phyloP scores from a whole-genome alignment of 2,888 invertebrate genomes.

The Lasioglossum villosulum region DNA sequence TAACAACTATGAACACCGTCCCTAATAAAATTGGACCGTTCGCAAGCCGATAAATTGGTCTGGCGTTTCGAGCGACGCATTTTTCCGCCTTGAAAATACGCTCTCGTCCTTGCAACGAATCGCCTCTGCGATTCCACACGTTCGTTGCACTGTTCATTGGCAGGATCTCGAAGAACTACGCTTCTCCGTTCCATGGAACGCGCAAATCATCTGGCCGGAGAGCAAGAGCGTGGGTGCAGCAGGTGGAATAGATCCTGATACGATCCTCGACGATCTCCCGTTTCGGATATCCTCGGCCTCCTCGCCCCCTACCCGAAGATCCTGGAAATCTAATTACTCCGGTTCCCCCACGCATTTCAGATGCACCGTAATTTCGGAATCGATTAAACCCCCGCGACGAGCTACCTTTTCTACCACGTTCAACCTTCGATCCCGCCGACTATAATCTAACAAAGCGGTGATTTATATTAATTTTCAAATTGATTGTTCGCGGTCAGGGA shows the following conservation, averaged over 20 bases:
- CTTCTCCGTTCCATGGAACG: slow-evolving; percentile 31
- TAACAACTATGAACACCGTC: slow-evolving; percentile 37
- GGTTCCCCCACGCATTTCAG: neutral
- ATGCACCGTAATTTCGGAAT: slow-evolving; percentile 6
- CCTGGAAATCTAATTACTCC: neutral
- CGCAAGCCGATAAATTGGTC: slow-evolving; percentile 36
- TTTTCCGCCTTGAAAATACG: slow-evolving; percentile 30
- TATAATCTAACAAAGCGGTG: neutral
- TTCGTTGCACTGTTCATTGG: slow-evolving; percentile 39
- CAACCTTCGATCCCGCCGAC: neutral
- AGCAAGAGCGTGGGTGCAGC: slow-evolving; percentile 67
- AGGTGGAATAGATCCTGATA: slow-evolving; percentile 58
- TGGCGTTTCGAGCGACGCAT: neutral
- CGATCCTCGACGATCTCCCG: slow-evolving; percentile 29
- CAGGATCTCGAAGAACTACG: slow-evolving; percentile 42
- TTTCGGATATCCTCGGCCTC: slow-evolving; percentile 53
- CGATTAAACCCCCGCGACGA: neutral
- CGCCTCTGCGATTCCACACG: slow-evolving; percentile 13
- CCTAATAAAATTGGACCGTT: slow-evolving; percentile 28
- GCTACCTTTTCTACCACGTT: neutral
- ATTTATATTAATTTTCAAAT: slow-evolving; percentile 4
- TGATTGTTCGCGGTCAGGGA: neutral
- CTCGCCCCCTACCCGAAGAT: neutral
- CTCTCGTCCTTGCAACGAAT: slow-evolving; percentile 32
- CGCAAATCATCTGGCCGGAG: slow-evolving; percentile 47